Evolutionary conservation across 2,797 vertebrate genomes (phyloP).

Genomic region (Parauchenoglanis punctatus): DNA sequence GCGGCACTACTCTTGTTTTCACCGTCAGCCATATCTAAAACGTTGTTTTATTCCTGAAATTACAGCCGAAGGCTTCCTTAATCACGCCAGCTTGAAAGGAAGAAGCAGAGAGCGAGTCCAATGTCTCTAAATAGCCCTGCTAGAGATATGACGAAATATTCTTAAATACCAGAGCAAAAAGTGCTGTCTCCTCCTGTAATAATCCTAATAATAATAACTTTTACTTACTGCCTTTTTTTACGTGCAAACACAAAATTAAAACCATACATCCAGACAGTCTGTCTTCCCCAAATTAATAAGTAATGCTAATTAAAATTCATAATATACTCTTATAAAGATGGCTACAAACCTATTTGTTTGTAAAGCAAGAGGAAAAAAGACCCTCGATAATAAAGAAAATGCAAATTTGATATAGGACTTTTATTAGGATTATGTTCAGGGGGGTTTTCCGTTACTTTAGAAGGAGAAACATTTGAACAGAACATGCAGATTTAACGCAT

Average conservation of each 20-base stretch:
- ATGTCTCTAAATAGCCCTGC: background rate
- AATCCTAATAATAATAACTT: background rate
- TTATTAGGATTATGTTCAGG: background rate
- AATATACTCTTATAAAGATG: background rate
- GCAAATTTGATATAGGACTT: background rate
- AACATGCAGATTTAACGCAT: background rate
- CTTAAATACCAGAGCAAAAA: background rate
- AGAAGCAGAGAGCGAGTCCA: background rate
- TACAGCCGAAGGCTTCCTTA: constrained; percentile 34
- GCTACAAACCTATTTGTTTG: constrained; percentile 3
- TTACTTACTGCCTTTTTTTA: background rate
- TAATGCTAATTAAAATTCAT: constrained; percentile 30
- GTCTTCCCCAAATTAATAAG: constrained; percentile 13
- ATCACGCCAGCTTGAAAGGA: constrained; percentile 3
- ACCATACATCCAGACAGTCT: background rate
- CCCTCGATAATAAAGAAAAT: background rate
- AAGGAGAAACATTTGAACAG: background rate
- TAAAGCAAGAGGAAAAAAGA: background rate
- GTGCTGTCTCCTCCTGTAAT: background rate
- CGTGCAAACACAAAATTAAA: constrained; percentile 18
- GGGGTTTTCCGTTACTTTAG: background rate
- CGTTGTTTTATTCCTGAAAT: constrained; percentile 46
- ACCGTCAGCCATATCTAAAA: constrained; percentile 47
- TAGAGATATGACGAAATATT: background rate
- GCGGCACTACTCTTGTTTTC: constrained; percentile 50